Conservation (phyloP, 2,797 vertebrate genomes). For the Siniperca undulata region DNA sequence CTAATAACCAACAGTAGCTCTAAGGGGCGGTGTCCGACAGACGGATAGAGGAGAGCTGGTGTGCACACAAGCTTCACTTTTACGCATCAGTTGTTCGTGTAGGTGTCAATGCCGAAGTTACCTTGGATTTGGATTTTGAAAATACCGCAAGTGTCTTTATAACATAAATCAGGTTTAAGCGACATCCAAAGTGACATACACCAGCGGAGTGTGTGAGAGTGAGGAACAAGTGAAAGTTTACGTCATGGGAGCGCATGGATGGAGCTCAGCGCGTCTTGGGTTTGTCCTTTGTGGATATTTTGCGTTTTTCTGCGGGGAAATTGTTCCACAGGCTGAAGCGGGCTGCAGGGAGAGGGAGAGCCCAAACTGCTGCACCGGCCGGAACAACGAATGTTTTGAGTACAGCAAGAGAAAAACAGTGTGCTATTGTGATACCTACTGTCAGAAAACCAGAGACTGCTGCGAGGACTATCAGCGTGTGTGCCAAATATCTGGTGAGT, state of each 20-base stretch:
- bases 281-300: constrained; percentile 73
- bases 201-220: constrained; percentile 9
- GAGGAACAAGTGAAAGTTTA: constrained; percentile 52
- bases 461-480: constrained; percentile 85
- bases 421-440: constrained; percentile 92
- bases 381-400: constrained; percentile 89
- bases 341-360: constrained; percentile 83
- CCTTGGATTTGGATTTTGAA: constrained; percentile 26
- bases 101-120: constrained; percentile 22
- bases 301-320: constrained; percentile 66
- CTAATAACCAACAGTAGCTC: constrained; percentile 51
- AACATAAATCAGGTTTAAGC: not conserved
- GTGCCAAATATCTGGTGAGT: constrained; percentile 88
- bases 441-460: constrained; percentile 88
- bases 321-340: constrained; percentile 71
- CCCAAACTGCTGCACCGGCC: constrained; percentile 87
- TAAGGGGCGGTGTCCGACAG: constrained; percentile 74
- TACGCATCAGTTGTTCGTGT: constrained; percentile 64
- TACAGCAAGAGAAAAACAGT: constrained; percentile 67
- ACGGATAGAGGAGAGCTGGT: constrained; percentile 47
- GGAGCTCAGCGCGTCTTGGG: constrained; percentile 64
- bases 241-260: constrained; percentile 75
- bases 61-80: constrained; percentile 57
- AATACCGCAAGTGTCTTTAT: not conserved
- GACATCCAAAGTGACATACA: constrained; percentile 14